Base-by-base conservation (phyloP, 2,888 invertebrate species). In the Drosophila pegasa region DNA sequence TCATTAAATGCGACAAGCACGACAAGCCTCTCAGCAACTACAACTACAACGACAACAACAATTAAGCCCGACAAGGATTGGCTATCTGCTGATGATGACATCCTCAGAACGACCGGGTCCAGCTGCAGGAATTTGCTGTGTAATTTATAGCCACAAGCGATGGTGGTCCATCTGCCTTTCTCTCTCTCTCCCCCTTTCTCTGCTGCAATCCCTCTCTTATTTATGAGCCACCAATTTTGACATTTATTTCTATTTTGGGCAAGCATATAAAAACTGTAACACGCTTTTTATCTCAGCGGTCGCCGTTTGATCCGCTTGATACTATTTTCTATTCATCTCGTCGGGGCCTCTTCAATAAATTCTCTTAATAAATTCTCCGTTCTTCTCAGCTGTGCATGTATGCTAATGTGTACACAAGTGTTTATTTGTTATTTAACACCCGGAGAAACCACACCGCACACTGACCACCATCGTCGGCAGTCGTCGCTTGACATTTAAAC, bases 371-470 rank as follows among this genome's bases (percentile, higher is more conserved):
- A 79, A 85, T 79, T 71, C 63, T 48, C 10, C 38, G 45, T 71
- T 51, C 67, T 69, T 65, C 65, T 72, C 60, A 64, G 72, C 66
- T 27, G 40, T 18, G 27, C 74, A 67, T 59, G 64, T 75, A 78
- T 74, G 85, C 71, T 75, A 77, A 75, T 88, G 83, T 87, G 75
- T 80, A 66, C 82, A 82, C 87, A 87, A 87, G 87, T 87, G 87
- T 87, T 88, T 89, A 82, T 82, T 72, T 89, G 88, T 78, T 84
- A 88, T 82, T 80, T 86, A 87, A 89, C 87, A 89, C 89, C 84
- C 83, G 84, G 16, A 37, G 67, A 62, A 56, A 61, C 68, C 69
- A 56, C 48, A 61, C 68, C 69, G 51, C 48, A 66, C 71, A 58
- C 43, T 77, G 82, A 75, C 86, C 86, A 86, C 86, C 82, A 71